Evolutionary conservation across 64 coral and sea anemone species (phyloP), one percentile per base, ranked within the genome.

Genomic region (Montipora sp.): DNA sequence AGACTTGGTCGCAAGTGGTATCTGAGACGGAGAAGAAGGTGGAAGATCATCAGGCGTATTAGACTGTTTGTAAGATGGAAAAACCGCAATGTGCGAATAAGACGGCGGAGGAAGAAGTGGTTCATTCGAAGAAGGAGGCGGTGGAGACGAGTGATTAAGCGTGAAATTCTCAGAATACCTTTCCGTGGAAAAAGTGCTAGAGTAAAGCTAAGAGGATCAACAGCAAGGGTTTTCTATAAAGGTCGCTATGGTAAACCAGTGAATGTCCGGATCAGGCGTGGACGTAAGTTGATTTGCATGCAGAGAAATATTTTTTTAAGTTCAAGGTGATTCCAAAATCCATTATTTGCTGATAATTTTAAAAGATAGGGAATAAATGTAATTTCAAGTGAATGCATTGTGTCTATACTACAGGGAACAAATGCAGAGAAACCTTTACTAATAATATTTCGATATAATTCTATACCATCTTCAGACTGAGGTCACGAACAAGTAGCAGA

Each of bases 101-200:
- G 60, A 19, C 58, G 80, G 59, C 80, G 80, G 10, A 47, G 59
- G 27, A 68, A 60, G 59, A 18, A 1, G 7, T 83, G 80, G 80
- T 68, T 19, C 80, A 1, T 83, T 18, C 15, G 43, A 36, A 23
- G 27, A 20, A 66, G 16, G 6, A 67, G 13, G 43, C 23, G 27
- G 27, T 83, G 80, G 80, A 83, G 1, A 36, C 80, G 60, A 6
- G 80, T 83, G 5, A 46, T 14, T 4, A 58, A 59, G 36, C 58
- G 59, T 18, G 80, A 67, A 45, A 58, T 36, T 47, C 67, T 58
- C 80, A 83, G 80, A 24, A 83, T 67, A 15, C 80, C 36, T 15
- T 13, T 83, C 58, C 80, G 80, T 47, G 13, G 80, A 47, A 66
- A 15, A 47, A 12, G 11, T 36, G 13, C 46, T 2, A 83, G 13